These are phyloP conservation scores for Scolopax rusticola DNA, from an alignment of 2,797 vertebrate species.

Conservation along the genomic window DNA sequence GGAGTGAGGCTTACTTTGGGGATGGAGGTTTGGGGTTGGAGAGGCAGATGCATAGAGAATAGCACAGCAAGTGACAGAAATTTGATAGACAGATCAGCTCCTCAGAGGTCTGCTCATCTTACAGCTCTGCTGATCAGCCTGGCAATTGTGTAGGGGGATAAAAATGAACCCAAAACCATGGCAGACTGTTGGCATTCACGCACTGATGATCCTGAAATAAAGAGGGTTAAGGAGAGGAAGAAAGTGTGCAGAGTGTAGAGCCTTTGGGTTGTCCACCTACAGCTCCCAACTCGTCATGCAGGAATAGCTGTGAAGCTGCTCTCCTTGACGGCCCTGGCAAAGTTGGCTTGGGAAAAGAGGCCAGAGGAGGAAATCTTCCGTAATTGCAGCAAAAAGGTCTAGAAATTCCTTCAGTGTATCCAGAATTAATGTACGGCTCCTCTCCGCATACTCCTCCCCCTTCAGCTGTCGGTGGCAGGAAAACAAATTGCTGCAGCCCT, in stretches of 20 bases:
- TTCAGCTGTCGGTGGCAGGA: constrained; percentile 7
- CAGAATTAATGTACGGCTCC: constrained; percentile 27
- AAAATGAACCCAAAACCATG: constrained; percentile 14
- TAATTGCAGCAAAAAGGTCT: constrained; percentile 33
- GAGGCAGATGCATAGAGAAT: not conserved
- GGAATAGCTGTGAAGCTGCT: not conserved
- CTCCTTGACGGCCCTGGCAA: not conserved
- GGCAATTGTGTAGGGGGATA: not conserved
- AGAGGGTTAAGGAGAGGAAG: constrained; percentile 21
- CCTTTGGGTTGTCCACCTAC: not conserved
- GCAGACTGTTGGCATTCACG: constrained; percentile 26
- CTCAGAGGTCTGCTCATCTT: not conserved
- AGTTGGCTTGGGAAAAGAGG: not conserved
- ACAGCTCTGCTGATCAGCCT: constrained; percentile 9
- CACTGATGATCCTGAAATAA: constrained; percentile 55
- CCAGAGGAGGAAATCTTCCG: not conserved
- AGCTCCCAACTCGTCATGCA: not conserved
- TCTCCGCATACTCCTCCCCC: not conserved
- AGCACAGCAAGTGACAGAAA: constrained; percentile 3
- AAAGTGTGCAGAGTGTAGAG: not conserved
- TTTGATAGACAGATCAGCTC: constrained; percentile 18
- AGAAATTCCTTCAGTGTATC: constrained; percentile 56
- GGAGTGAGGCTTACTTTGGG: not conserved
- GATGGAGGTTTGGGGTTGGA: not conserved
- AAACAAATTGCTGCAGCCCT: constrained; percentile 68